Evolutionary conservation across 2,888 invertebrate genomes (phyloP).

Genomic region (Caenorhabditis sp.): DNA sequence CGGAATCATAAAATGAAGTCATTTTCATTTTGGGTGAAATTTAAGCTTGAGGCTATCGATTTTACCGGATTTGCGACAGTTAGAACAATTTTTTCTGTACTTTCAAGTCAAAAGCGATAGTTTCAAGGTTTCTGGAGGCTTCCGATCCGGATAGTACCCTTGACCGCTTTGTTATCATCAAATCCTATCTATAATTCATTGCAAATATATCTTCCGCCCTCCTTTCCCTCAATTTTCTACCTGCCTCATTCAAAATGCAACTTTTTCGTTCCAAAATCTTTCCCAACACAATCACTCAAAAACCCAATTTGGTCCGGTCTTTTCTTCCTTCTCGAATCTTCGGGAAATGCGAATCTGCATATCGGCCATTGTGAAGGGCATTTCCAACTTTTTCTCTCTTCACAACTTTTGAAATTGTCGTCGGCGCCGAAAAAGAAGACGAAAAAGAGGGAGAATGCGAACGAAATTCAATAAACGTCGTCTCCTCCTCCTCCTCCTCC

Average conservation of each 20-base stretch:
- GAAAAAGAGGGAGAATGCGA: neutral
- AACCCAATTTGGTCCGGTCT: conserved; percentile 31
- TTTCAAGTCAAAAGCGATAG: too few relatives aligned
- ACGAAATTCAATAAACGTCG: conserved; percentile 57
- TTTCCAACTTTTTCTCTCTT: conserved; percentile 4
- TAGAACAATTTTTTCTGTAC: too few relatives aligned
- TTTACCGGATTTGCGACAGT: too few relatives aligned
- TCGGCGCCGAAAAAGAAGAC: conserved; percentile 16
- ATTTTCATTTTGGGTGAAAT: too few relatives aligned
- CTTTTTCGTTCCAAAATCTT: conserved; percentile 17
- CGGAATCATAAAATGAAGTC: too few relatives aligned
- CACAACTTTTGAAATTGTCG: conserved; percentile 19
- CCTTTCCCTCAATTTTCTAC: neutral
- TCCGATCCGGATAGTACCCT: too few relatives aligned
- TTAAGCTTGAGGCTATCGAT: too few relatives aligned
- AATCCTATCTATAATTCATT: too few relatives aligned
- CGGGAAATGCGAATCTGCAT: conserved; percentile 46
- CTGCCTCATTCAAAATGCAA: conserved; percentile 42
- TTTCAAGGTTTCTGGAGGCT: too few relatives aligned
- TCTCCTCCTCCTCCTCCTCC: conserved; percentile 3
- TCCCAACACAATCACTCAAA: conserved; percentile 22
- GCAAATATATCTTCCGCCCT: conserved; percentile 14
- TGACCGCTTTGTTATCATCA: too few relatives aligned
- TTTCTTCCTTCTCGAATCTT: conserved; percentile 1
- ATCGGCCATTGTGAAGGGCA: conserved; percentile 3